Conservation (phyloP, 2,888 invertebrate genomes). For the Machimus atricapillus region DNA sequence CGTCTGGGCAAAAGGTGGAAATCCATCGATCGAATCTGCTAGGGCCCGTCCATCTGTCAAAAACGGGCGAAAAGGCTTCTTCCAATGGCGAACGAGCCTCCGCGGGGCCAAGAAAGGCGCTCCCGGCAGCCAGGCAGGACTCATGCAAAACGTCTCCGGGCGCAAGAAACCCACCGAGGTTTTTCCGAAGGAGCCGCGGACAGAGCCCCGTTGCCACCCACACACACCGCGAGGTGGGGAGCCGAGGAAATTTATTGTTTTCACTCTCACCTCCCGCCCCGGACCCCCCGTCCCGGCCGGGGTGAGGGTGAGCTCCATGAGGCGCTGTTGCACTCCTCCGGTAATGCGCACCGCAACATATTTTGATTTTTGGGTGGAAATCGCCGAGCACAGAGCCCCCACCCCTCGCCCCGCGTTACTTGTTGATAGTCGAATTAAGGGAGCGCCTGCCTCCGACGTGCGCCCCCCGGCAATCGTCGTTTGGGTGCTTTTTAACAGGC, state of each 20-base stretch:
- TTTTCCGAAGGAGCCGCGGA: neutral
- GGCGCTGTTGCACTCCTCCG: conserved; percentile 47
- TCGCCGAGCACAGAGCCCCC: neutral
- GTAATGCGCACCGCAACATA: conserved; percentile 46
- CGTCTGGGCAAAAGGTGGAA: conserved; percentile 22
- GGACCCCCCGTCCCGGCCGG: neutral
- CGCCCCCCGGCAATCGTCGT: neutral
- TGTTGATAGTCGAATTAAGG: conserved; percentile 27
- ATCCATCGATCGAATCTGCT: conserved; percentile 32
- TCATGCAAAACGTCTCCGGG: neutral
- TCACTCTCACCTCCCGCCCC: neutral
- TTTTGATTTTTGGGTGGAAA: conserved; percentile 39
- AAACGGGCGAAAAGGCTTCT: neutral
- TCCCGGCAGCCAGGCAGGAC: neutral
- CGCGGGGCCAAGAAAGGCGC: neutral
- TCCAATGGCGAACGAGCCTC: conserved; percentile 13
- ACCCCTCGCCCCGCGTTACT: conserved; percentile 19
- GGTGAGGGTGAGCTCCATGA: neutral
- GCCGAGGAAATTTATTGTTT: conserved; percentile 40
- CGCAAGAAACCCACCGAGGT: neutral
- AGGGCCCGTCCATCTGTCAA: conserved; percentile 26
- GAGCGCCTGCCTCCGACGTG: neutral
- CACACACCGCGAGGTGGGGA: neutral
- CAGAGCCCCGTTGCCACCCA: conserved; percentile 1
- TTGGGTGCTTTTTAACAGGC: neutral